Percentiles rank a stretch among this genome's conserved stretches.
Conservation (phyloP, 1,140 invertebrate genomes). For the Trichonephila clavipes region DNA sequence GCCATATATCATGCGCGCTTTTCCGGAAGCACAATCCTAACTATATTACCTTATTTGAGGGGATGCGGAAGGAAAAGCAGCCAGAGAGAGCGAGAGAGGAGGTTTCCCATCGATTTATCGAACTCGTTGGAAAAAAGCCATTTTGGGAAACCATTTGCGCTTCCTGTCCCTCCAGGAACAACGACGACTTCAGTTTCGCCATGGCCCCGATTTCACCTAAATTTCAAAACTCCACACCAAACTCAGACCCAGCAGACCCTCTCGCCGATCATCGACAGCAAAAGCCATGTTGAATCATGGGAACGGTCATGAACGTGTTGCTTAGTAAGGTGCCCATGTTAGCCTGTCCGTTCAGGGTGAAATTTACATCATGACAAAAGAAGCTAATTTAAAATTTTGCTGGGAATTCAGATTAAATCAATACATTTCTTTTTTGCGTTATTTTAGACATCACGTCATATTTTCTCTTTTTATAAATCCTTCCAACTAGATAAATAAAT, state of each 20-base stretch:
- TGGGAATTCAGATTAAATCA: too few species aligned
- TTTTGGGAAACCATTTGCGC: constrained; percentile 63
- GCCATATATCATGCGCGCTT: constrained; percentile 28
- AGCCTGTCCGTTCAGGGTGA: neutral
- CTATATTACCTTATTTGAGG: constrained; percentile 54
- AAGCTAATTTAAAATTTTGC: too few species aligned
- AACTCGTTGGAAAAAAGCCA: constrained; percentile 64
- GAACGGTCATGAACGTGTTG: neutral
- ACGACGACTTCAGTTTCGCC: neutral
- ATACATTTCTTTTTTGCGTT: too few species aligned
- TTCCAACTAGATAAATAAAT: too few species aligned
- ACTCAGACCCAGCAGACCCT: too few species aligned
- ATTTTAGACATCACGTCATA: too few species aligned
- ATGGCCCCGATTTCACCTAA: constrained; percentile 7
- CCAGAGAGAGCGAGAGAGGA: neutral
- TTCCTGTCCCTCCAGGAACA: neutral
- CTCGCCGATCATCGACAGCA: neutral
- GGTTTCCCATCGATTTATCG: constrained; percentile 67
- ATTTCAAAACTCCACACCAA: neutral
- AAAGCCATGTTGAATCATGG: neutral
- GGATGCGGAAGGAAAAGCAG: constrained; percentile 62
- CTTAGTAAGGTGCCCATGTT: neutral
- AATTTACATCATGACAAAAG: neutral
- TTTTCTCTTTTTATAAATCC: too few species aligned
- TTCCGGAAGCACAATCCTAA: constrained; percentile 44